A percentile compares a stretch with the other conserved stretches of the same genome.
Conservation (phyloP, 2,797 vertebrate species). For the Lacerta viridis region DNA sequence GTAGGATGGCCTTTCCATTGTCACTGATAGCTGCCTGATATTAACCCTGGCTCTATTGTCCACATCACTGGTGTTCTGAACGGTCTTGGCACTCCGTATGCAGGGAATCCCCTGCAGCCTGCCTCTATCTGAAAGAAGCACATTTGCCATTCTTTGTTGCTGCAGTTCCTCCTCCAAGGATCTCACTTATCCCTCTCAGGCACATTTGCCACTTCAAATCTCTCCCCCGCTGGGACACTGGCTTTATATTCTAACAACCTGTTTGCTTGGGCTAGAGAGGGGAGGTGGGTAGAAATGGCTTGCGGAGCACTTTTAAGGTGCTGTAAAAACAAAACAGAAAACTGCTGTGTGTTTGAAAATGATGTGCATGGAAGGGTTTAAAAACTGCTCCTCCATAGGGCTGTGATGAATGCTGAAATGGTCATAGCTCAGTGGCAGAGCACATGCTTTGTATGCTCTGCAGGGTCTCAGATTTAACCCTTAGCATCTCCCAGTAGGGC, state of each 20-base stretch:
- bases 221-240: constrained; percentile 54
- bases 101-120: constrained; percentile 52
- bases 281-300: constrained; percentile 17
- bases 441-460: background rate
- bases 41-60: constrained; percentile 37
- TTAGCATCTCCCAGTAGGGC: background rate
- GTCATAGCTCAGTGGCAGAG: background rate
- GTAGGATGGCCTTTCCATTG: background rate
- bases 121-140: constrained; percentile 66
- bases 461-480: background rate
- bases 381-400: background rate
- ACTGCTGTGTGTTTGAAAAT: constrained; percentile 56
- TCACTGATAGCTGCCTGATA: constrained; percentile 26
- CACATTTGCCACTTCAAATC: constrained; percentile 65
- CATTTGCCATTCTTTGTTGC: constrained; percentile 55
- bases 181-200: constrained; percentile 61
- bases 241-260: constrained; percentile 68
- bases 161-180: constrained; percentile 61
- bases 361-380: constrained; percentile 24
- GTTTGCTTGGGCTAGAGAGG: constrained; percentile 62
- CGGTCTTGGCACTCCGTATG: constrained; percentile 58
- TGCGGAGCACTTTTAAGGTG: background rate
- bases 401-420: constrained; percentile 26
- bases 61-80: background rate
- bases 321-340: constrained; percentile 45